Base-by-base conservation (phyloP, 2,113 vertebrate genomes). In the Peromyscus polionotus region DNA sequence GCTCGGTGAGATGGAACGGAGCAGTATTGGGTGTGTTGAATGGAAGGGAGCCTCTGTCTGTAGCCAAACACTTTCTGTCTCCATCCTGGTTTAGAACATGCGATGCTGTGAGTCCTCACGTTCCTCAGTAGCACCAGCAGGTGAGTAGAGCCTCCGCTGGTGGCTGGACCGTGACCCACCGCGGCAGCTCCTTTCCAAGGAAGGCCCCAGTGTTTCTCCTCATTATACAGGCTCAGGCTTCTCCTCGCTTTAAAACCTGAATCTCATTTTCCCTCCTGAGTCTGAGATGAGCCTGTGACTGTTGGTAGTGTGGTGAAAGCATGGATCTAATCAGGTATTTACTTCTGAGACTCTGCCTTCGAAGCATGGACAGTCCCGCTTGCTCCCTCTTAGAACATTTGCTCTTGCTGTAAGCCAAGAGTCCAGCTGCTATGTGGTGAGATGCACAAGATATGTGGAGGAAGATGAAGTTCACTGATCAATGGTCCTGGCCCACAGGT, bases 341-440 rank as follows among this genome's bases (percentile, higher is more conserved):
- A 72, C 11, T 28, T 88, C 20, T 51, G 48, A 54, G 67, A 20
- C 20, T 70, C 45, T 54, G 65, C 85, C 20, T 54, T 70, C 2
- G 0, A 31, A 48, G 2, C 33, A n/a, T 10, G 1, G 4, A n/a
- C 31, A 70, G 16, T 51, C 31, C 33, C 3, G 0, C 12, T 54
- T n/a, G 45, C 31, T 68, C 28, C 63, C 31, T 87, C 83, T 24
- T 87, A 7, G 20, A 26, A 87, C 85, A n/a, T 54, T n/a, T 70
- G 67, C 33, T 54, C 67, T n/a, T 16, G 19, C 5, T 1, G 67
- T 88, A 36, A 33, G n/a, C 42, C 20, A 88, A 54, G 85, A 54
- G n/a, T 24, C 42, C 65, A 70, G 19, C 84, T 88, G 84, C 12
- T 48, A 11, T 48, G 19, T 68, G 26, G 33, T 70, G 85, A 88